Conservation (phyloP, 2,888 invertebrate species). For the Linyphia triangularis region DNA sequence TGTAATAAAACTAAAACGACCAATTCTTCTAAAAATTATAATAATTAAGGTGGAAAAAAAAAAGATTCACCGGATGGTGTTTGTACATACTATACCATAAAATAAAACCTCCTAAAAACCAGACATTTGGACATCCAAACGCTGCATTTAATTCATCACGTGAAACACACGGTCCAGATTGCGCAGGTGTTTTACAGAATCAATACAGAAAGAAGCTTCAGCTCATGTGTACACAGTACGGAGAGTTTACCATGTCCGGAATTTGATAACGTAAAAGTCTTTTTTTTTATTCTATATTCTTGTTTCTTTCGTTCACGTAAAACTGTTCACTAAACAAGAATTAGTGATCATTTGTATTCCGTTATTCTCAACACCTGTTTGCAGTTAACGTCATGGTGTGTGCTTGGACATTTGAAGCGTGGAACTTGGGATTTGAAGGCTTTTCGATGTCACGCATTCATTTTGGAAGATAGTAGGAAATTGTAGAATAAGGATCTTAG, state of each 20-base stretch:
- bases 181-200: slow-evolving; percentile 14
- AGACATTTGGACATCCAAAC: background rate
- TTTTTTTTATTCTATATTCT: background rate
- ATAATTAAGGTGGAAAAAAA: background rate
- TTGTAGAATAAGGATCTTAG: too few species aligned
- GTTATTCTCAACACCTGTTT: slow-evolving; percentile 28
- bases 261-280: background rate
- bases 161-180: slow-evolving; percentile 26
- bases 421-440: background rate
- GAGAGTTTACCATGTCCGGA: background rate
- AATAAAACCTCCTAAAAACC: background rate
- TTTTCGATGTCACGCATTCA: too few species aligned
- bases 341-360: slow-evolving; percentile 54
- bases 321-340: slow-evolving; percentile 42
- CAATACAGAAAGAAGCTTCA: slow-evolving; percentile 4
- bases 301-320: slow-evolving; percentile 7
- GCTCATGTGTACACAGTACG: slow-evolving; percentile 4
- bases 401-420: background rate
- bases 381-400: slow-evolving; percentile 32
- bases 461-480: too few species aligned
- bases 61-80: background rate
- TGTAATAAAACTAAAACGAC: background rate
- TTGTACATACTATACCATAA: background rate
- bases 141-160: slow-evolving; percentile 35
- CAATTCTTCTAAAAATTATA: background rate